phyloP scores from a whole-genome alignment of 2,113 vertebrate species.

The Otis tarda region DNA sequence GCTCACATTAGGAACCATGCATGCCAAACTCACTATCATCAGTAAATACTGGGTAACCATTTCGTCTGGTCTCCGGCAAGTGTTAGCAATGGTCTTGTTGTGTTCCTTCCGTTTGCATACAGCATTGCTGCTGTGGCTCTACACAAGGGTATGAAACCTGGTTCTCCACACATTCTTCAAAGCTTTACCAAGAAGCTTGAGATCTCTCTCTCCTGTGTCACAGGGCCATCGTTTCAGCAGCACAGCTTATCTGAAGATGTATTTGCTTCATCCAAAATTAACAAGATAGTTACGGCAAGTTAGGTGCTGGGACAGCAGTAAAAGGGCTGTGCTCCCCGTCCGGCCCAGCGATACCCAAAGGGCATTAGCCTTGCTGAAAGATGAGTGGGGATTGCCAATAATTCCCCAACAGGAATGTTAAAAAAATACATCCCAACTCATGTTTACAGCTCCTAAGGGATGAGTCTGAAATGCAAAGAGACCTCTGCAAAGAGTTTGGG shows the following conservation, averaged over 20 bases:
- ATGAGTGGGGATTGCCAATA: neutral
- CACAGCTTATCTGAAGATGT: neutral
- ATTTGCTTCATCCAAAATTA: accelerated
- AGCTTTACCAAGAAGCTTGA: neutral
- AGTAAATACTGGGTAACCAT: neutral
- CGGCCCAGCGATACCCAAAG: neutral
- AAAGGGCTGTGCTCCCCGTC: neutral
- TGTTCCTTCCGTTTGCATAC: neutral
- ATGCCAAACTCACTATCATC: neutral
- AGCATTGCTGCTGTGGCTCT: neutral
- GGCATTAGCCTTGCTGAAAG: neutral
- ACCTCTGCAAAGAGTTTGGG: neutral
- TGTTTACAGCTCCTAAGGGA: neutral
- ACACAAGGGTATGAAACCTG: neutral
- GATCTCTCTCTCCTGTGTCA: neutral
- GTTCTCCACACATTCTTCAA: neutral
- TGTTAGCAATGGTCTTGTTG: neutral
- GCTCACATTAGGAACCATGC: neutral
- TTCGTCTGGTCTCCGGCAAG: neutral
- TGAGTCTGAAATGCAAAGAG: neutral
- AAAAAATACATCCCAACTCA: neutral
- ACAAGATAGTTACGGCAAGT: accelerated
- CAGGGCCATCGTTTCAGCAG: neutral
- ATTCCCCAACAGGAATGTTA: neutral
- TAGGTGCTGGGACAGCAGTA: neutral